Evolutionary conservation across 2,113 vertebrate genomes (phyloP).

Genomic region (Scolopax mira): DNA sequence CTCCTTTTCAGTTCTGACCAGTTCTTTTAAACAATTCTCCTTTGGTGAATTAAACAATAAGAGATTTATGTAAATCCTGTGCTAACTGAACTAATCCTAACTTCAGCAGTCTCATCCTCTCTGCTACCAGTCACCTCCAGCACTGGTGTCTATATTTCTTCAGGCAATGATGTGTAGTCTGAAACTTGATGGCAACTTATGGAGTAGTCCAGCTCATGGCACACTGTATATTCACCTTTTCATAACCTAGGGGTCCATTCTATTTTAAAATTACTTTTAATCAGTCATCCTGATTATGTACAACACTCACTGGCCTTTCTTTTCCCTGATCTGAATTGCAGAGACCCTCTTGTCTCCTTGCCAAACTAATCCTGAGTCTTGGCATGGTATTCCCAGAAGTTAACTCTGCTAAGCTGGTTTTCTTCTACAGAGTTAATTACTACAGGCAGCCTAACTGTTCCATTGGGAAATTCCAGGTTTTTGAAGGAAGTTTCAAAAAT

Average conservation of each 20-base stretch:
- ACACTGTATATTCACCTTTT: background rate
- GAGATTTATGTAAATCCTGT: background rate
- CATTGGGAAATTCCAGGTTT: constrained; percentile 26
- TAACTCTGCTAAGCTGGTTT: constrained; percentile 15
- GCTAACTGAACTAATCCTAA: background rate
- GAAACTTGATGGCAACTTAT: background rate
- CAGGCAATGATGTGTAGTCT: background rate
- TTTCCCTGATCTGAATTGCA: background rate
- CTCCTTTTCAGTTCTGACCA: background rate
- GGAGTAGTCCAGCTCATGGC: background rate
- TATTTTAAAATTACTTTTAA: background rate
- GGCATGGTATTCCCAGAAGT: constrained; percentile 1
- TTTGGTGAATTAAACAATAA: background rate
- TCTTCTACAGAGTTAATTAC: constrained; percentile 29
- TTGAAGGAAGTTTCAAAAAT: constrained; percentile 7
- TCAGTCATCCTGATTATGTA: background rate
- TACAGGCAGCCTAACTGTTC: constrained; percentile 16
- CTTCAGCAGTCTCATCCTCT: background rate
- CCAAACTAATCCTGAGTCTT: background rate
- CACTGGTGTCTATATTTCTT: background rate
- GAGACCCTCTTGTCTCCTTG: background rate
- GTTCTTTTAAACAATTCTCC: background rate
- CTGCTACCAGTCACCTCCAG: background rate
- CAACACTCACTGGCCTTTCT: background rate
- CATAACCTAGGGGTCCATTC: background rate